phyloP scores from a whole-genome alignment of 1,140 invertebrate species.

The Paraescarpia echinospica region DNA sequence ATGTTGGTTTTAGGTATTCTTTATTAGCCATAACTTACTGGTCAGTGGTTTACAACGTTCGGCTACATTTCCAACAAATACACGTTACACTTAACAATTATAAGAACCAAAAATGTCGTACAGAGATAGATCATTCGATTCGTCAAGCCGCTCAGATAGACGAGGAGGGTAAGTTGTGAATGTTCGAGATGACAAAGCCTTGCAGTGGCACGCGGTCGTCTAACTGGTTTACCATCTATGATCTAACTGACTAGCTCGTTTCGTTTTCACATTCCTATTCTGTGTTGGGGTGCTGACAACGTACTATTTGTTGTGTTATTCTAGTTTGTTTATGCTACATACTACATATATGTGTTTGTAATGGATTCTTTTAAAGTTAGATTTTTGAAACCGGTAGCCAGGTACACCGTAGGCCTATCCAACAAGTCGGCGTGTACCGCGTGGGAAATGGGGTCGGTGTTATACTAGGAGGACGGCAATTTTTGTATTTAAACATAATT shows the following conservation, averaged over 20 bases:
- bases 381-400: too few species aligned
- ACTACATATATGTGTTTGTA: background rate
- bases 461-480: too few species aligned
- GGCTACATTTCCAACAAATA: background rate
- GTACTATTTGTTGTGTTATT: background rate
- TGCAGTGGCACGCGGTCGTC: background rate
- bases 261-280: too few species aligned
- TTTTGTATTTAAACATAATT: too few species aligned
- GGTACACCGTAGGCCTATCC: too few species aligned
- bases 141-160: conserved; percentile 42
- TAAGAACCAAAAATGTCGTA: conserved; percentile 38
- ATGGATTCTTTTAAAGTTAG: background rate
- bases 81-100: background rate
- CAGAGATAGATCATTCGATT: conserved; percentile 48
- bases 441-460: too few species aligned
- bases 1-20: background rate
- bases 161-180: conserved; percentile 27
- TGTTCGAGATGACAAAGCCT: background rate
- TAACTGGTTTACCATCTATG: too few species aligned
- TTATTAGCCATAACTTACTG: background rate
- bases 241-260: too few species aligned
- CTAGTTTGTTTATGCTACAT: background rate
- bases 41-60: background rate
- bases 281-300: too few species aligned
- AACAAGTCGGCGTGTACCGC: too few species aligned